A percentile compares a stretch with the other conserved stretches of the same genome.
Evolutionary conservation across 2,888 invertebrate species (phyloP).

Genomic region (Ormyrus pomaceus): DNA sequence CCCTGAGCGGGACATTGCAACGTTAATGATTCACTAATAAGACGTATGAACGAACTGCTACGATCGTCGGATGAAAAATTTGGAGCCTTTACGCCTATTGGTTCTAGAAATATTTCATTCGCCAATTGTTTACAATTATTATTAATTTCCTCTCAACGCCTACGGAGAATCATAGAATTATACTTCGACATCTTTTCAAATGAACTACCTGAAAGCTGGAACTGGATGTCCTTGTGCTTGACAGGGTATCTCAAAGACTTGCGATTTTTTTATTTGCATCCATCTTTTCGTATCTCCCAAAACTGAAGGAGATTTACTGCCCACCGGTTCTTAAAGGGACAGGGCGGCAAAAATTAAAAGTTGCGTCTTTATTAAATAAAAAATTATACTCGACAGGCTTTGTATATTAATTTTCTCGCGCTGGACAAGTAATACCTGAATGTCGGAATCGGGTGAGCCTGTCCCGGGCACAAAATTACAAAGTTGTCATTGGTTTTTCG

Average conservation of each 20-base stretch:
- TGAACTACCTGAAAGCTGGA: constrained; percentile 84
- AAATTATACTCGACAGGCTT: background rate
- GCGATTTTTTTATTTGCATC: constrained; percentile 66
- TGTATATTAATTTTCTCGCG: background rate
- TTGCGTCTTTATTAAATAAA: background rate
- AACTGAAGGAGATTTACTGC: constrained; percentile 72
- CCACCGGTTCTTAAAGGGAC: constrained; percentile 71
- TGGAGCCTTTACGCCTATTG: constrained; percentile 79
- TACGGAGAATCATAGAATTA: background rate
- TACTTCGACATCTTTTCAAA: constrained; percentile 78
- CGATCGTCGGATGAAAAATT: constrained; percentile 79
- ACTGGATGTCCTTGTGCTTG: constrained; percentile 85
- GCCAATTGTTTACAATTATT: too few species aligned
- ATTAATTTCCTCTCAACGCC: too few species aligned
- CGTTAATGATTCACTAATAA: constrained; percentile 77
- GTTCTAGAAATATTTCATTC: constrained; percentile 72
- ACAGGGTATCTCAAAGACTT: constrained; percentile 81
- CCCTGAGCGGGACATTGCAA: constrained; percentile 84
- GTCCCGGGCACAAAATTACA: constrained; percentile 79
- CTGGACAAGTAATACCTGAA: constrained; percentile 80
- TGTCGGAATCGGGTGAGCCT: constrained; percentile 83
- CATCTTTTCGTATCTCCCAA: constrained; percentile 73
- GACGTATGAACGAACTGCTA: constrained; percentile 77
- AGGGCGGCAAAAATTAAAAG: background rate
- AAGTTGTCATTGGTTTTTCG: constrained; percentile 75